Evolutionary conservation across 2,888 invertebrate species (phyloP).

Genomic region (Leuctra nigra): DNA sequence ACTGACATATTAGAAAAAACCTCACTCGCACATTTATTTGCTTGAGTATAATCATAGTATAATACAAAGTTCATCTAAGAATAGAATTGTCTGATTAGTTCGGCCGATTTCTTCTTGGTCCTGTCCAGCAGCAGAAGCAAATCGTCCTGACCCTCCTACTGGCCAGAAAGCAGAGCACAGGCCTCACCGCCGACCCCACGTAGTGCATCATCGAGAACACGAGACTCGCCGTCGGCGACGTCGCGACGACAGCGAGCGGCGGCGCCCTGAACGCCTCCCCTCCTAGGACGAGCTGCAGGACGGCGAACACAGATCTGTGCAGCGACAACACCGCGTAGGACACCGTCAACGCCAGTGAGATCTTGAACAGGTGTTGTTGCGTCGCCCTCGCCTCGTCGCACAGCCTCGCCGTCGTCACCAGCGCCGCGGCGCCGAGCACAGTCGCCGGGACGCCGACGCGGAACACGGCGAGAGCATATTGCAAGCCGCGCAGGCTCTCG

Average conservation of each 20-base stretch:
- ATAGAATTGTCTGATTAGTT: too few species aligned
- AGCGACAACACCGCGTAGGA: slow-evolving; percentile 1
- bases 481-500: background rate
- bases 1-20: too few species aligned
- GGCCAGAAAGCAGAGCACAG: slow-evolving; percentile 13
- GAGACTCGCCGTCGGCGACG: slow-evolving; percentile 6
- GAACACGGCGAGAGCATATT: background rate
- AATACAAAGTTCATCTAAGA: too few species aligned
- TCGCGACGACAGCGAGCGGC: slow-evolving; percentile 16
- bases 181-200: slow-evolving; percentile 15
- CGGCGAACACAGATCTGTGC: background rate
- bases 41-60: too few species aligned
- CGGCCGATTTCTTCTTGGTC: background rate
- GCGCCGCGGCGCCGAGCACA: background rate
- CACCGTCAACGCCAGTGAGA: slow-evolving; percentile 4
- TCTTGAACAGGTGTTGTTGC: background rate
- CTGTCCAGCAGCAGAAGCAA: background rate
- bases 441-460: background rate
- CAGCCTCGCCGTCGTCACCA: background rate
- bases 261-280: slow-evolving; percentile 13
- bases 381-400: background rate
- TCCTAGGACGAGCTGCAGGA: slow-evolving; percentile 9
- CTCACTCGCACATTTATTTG: too few species aligned
- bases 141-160: background rate
- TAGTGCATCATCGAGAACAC: slow-evolving; percentile 17